Conservation (phyloP, 1,140 invertebrate genomes). For the Drosophila malerkotliana region DNA sequence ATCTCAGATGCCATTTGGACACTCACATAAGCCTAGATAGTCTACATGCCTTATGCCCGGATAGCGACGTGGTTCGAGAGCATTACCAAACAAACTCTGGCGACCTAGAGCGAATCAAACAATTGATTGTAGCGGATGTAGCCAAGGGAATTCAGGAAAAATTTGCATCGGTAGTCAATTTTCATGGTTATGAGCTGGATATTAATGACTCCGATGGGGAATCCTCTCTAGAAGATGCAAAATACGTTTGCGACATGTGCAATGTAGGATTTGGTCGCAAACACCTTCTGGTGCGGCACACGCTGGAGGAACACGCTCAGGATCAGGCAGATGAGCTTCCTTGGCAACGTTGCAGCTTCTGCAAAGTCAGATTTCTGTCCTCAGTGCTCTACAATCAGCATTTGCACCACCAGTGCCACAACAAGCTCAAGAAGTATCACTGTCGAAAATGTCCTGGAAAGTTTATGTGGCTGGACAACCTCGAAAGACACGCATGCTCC, state of each 20-base stretch:
- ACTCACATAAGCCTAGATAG: conserved; percentile 35
- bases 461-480: conserved; percentile 74
- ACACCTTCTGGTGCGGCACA: conserved; percentile 59
- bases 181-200: conserved; percentile 67
- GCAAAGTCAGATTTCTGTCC: conserved; percentile 70
- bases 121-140: conserved; percentile 50
- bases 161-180: conserved; percentile 61
- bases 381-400: conserved; percentile 53
- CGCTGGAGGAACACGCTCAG: conserved; percentile 55
- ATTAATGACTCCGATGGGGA: conserved; percentile 74
- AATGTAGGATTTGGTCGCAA: conserved; percentile 49
- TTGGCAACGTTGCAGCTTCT: conserved; percentile 56
- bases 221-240: background rate
- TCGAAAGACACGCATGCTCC: conserved; percentile 57
- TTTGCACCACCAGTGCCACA: conserved; percentile 58
- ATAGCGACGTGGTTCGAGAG: conserved; percentile 59
- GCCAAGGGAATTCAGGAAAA: conserved; percentile 36
- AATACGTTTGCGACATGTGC: conserved; percentile 59
- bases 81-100: conserved; percentile 26
- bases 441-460: conserved; percentile 71
- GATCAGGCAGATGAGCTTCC: conserved; percentile 1
- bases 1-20: conserved; percentile 54
- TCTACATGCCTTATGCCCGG: conserved; percentile 24
- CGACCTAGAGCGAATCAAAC: conserved; percentile 39
- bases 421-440: conserved; percentile 40